Percentiles rank a stretch among this genome's conserved stretches.
phyloP scores from a whole-genome alignment of 1,140 invertebrate species.

The Dysdera silvatica region DNA sequence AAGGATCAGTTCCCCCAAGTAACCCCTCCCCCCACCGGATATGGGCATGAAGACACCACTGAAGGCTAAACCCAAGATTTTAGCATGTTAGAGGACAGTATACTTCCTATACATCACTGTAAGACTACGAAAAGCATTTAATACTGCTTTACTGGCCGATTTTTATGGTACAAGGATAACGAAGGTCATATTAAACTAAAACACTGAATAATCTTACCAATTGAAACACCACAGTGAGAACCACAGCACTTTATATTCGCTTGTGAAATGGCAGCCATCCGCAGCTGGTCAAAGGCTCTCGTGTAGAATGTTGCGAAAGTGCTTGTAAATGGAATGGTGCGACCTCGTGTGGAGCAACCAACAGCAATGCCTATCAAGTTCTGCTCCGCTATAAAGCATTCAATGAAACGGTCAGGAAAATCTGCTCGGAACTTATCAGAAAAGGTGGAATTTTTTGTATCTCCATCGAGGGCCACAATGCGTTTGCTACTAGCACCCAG shows the following conservation, averaged over 20 bases:
- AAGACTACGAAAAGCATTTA: no score
- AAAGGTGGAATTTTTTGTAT: slow-evolving; percentile 98
- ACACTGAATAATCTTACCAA: slow-evolving; percentile 45
- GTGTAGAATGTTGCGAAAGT: slow-evolving; percentile 98
- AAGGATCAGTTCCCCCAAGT: no score
- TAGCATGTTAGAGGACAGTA: no score
- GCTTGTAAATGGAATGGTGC: slow-evolving; percentile 84
- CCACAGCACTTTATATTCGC: slow-evolving; percentile 91
- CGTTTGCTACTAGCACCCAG: slow-evolving; percentile 68
- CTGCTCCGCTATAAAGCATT: slow-evolving; percentile 99
- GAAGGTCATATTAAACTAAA: no score
- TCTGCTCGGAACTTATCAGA: slow-evolving; percentile 78
- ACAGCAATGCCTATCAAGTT: slow-evolving; percentile 94
- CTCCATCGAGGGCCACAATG: slow-evolving; percentile 87
- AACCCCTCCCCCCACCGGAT: no score
- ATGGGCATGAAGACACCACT: no score
- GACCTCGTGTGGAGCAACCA: slow-evolving; percentile 77
- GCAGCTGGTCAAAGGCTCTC: slow-evolving; percentile 91
- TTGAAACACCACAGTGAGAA: slow-evolving; percentile 91
- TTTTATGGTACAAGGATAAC: no score
- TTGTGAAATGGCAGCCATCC: slow-evolving; percentile 97
- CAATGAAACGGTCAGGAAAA: slow-evolving; percentile 69
- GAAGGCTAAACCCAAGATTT: no score
- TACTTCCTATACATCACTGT: no score
- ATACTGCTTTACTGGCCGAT: no score